These are phyloP conservation scores for Argynnis bischoffii DNA, from an alignment of 2,888 invertebrate species.

Conservation along the genomic window DNA sequence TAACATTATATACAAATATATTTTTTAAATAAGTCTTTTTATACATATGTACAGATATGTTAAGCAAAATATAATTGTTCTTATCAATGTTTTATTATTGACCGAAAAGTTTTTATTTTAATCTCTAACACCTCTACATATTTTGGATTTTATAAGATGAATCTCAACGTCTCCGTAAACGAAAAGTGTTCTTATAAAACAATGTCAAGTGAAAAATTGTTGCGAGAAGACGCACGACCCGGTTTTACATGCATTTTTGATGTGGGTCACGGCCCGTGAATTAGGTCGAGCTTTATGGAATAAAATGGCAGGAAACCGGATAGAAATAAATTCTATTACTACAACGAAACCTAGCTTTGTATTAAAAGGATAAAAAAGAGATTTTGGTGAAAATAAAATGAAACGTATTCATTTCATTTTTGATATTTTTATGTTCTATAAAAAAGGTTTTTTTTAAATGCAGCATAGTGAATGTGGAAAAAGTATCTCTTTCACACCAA, in stretches of 20 bases:
- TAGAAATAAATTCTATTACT: constrained; percentile 34
- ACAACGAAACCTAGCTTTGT: constrained; percentile 17
- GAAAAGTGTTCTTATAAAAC: constrained; percentile 26
- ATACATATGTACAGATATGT: too few species aligned
- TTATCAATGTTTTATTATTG: too few species aligned
- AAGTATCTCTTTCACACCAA: too few species aligned
- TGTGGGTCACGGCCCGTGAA: constrained; percentile 59
- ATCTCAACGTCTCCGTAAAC: constrained; percentile 10
- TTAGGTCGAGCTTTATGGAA: constrained; percentile 46
- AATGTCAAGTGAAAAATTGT: constrained; percentile 34
- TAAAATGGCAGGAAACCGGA: constrained; percentile 35
- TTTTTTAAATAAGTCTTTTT: too few species aligned
- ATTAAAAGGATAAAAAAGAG: background rate
- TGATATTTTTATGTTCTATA: background rate
- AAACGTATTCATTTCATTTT: too few species aligned
- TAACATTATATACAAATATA: constrained; percentile 2
- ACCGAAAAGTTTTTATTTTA: too few species aligned
- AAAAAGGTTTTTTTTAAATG: background rate
- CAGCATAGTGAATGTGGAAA: too few species aligned
- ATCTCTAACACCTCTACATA: too few species aligned
- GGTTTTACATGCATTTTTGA: constrained; percentile 49
- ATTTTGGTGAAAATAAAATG: too few species aligned
- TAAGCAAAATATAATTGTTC: too few species aligned
- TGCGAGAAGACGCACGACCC: constrained; percentile 23
- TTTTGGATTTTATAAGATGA: background rate